A percentile compares a stretch with the other conserved stretches of the same genome.
Evolutionary conservation across 2,888 invertebrate species (phyloP).

Genomic region (Nineta flava): DNA sequence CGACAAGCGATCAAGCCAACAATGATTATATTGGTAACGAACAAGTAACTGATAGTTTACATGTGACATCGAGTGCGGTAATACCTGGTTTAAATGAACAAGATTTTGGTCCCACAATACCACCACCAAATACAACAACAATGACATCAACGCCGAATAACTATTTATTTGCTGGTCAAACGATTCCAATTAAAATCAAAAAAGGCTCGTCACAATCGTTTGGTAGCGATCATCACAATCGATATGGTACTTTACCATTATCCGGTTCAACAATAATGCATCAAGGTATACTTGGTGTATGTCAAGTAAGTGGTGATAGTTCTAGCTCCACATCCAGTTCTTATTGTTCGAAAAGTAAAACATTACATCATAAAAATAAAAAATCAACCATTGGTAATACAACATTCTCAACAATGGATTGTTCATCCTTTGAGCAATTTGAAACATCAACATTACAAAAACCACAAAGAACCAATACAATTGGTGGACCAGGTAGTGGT

Average conservation of each 20-base stretch:
- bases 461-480: slow-evolving; percentile 21
- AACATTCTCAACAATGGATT: slow-evolving; percentile 25
- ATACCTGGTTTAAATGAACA: slow-evolving; percentile 18
- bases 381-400: slow-evolving; percentile 25
- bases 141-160: slow-evolving; percentile 5
- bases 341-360: slow-evolving; percentile 25
- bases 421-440: slow-evolving; percentile 11
- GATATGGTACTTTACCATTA: slow-evolving; percentile 25
- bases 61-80: slow-evolving; percentile 12
- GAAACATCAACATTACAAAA: slow-evolving; percentile 19
- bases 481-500: slow-evolving; percentile 23
- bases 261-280: slow-evolving; percentile 21
- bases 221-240: slow-evolving; percentile 15
- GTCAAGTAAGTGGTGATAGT: slow-evolving; percentile 23
- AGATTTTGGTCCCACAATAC: slow-evolving; percentile 12
- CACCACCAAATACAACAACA: not conserved
- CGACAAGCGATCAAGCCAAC: slow-evolving; percentile 19
- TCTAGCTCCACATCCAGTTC: slow-evolving; percentile 25
- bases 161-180: slow-evolving; percentile 26
- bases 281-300: slow-evolving; percentile 27
- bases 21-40: slow-evolving; percentile 11
- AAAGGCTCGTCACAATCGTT: slow-evolving; percentile 13
- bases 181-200: slow-evolving; percentile 29
- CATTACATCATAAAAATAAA: slow-evolving; percentile 24
- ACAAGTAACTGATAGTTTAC: slow-evolving; percentile 9